A percentile compares a stretch with the other conserved stretches of the same genome.
Evolutionary conservation across 2,113 vertebrate species (phyloP).

Genomic region (Antigone vipio): DNA sequence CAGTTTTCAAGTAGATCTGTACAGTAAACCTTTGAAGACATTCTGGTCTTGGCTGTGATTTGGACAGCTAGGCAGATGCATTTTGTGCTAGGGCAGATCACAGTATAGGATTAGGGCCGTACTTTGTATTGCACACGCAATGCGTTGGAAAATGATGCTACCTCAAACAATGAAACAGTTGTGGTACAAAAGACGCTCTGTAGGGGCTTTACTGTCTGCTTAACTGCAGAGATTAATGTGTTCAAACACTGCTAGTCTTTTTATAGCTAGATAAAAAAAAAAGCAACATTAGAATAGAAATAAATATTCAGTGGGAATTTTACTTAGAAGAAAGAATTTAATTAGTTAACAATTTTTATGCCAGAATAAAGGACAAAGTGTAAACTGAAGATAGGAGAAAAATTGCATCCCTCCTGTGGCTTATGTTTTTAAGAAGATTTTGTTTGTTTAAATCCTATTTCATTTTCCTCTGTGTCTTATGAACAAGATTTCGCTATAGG

Average conservation of each 20-base stretch:
- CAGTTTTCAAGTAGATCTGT: background rate
- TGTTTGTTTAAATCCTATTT: conserved; percentile 7
- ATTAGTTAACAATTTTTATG: background rate
- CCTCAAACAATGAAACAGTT: background rate
- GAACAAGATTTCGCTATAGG: background rate
- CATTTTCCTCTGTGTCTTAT: background rate
- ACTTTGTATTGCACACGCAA: background rate
- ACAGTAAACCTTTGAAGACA: background rate
- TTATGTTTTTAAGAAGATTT: conserved; percentile 28
- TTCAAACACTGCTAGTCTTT: background rate
- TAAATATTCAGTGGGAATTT: background rate
- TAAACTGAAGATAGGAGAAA: background rate
- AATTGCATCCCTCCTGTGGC: background rate
- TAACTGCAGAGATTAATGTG: background rate
- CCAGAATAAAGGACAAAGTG: background rate
- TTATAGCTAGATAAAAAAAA: background rate
- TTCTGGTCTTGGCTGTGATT: background rate
- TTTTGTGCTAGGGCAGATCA: background rate
- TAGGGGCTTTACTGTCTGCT: background rate
- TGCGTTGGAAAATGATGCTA: background rate
- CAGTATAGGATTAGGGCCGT: background rate
- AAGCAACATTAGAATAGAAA: background rate
- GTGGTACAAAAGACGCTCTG: background rate
- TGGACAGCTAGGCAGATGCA: background rate
- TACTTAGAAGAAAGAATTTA: background rate